Evolutionary conservation across 2,888 invertebrate species (phyloP), one percentile per base, ranked within the genome.

Genomic region (Lepidochitona cinerea): DNA sequence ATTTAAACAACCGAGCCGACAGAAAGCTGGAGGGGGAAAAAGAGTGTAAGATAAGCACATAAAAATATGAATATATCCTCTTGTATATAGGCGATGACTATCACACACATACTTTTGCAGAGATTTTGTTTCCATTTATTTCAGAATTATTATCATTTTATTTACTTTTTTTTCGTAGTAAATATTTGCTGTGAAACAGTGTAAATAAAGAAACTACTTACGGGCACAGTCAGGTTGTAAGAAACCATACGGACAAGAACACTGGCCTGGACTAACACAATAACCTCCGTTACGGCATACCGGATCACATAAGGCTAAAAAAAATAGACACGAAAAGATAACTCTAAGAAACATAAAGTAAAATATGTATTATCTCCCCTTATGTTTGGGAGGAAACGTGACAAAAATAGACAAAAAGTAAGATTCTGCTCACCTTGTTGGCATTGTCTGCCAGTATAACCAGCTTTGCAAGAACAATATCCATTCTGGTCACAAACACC

Each of bases 1-100:
- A 89, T 98, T 97, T 78, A 95, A 92, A 91, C 98, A 98, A 90
- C 96, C 96, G 85, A 96, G 94, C 23, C 94, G 93, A 90, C 97
- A 97, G 87, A 97, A 96, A 80, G 97, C 97, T 97, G 91, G n/a
- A n/a, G n/a, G n/a, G n/a, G n/a, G n/a, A n/a, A n/a, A n/a, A n/a
- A n/a, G n/a, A n/a, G n/a, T n/a, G n/a, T n/a, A n/a, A n/a, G n/a
- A n/a, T n/a, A n/a, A n/a, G n/a, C n/a, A n/a, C n/a, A n/a, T n/a
- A n/a, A n/a, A n/a, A n/a, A n/a, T n/a, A n/a, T n/a, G n/a, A n/a
- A n/a, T n/a, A n/a, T n/a, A n/a, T n/a, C n/a, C n/a, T n/a, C n/a
- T n/a, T n/a, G n/a, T n/a, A n/a, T n/a, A n/a, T n/a, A n/a, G n/a
- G n/a, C n/a, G n/a, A n/a, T n/a, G n/a, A n/a, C n/a, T n/a, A n/a